Conservation (phyloP, 2,797 vertebrate genomes). For the Gymnoscopelus braueri region DNA sequence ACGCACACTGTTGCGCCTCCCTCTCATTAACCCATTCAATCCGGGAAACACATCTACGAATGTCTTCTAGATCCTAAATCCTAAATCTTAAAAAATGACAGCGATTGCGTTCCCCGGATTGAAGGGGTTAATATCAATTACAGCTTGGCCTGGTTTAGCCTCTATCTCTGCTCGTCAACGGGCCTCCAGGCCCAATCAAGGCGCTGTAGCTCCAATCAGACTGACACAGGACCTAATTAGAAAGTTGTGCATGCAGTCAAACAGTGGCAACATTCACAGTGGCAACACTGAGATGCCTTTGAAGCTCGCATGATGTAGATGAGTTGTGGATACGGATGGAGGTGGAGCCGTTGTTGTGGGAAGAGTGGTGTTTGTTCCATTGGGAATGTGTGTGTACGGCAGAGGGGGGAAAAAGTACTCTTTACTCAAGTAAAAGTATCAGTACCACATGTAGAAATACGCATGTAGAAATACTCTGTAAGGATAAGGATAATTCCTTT, state of each 20-base stretch:
- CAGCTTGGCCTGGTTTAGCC: constrained; percentile 65
- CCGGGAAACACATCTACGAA: too few species aligned
- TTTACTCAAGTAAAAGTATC: too few species aligned
- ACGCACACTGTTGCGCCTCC: background rate
- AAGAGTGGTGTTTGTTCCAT: too few species aligned
- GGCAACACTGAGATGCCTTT: constrained; percentile 39
- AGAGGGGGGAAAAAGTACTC: too few species aligned
- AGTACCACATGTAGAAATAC: too few species aligned
- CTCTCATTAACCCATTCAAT: background rate
- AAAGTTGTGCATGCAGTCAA: constrained; percentile 63
- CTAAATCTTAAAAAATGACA: too few species aligned
- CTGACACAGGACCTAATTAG: constrained; percentile 74
- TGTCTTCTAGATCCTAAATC: too few species aligned
- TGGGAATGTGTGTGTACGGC: too few species aligned
- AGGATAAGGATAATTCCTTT: too few species aligned
- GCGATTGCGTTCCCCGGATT: too few species aligned
- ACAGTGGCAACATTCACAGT: constrained; percentile 53
- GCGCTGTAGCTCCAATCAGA: constrained; percentile 66
- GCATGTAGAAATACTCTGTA: too few species aligned
- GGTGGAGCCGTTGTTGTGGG: background rate
- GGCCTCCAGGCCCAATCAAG: constrained; percentile 71
- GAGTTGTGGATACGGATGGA: background rate
- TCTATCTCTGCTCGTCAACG: constrained; percentile 73
- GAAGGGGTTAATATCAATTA: constrained; percentile 62
- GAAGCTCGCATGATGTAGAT: too few species aligned